phyloP scores from a whole-genome alignment of 2,113 vertebrate species.

The western clawed frog (Xenopus tropicalis) region UCB_Xtro_10.0 CM004443.2:72626001-72626500 shows the following conservation, averaged over 20 bases:
- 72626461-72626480: too few relatives aligned
- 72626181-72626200: conserved; percentile 91
- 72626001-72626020: neutral
- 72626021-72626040: conserved; percentile 67
- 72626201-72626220: conserved; percentile 89
- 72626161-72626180: conserved; percentile 78
- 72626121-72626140: conserved; percentile 76
- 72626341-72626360: conserved; percentile 85
- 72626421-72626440: too few relatives aligned
- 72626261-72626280: conserved; percentile 89
- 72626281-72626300: conserved; percentile 89
- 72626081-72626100: conserved; percentile 74
- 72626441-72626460: too few relatives aligned
- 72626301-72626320: conserved; percentile 86
- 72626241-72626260: conserved; percentile 88
- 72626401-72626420: neutral
- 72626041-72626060: conserved; percentile 61
- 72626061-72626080: conserved; percentile 72
- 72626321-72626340: conserved; percentile 94
- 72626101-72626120: conserved; percentile 74
- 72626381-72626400: conserved; percentile 92
- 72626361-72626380: conserved; percentile 90
- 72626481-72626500: too few relatives aligned
- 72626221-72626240: conserved; percentile 83
- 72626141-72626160: conserved; percentile 82